Percentiles rank a stretch among this genome's conserved stretches.
These are phyloP conservation scores for Pedionomus torquatus DNA, from an alignment of 2,113 vertebrate species.

Conservation along the genomic window DNA sequence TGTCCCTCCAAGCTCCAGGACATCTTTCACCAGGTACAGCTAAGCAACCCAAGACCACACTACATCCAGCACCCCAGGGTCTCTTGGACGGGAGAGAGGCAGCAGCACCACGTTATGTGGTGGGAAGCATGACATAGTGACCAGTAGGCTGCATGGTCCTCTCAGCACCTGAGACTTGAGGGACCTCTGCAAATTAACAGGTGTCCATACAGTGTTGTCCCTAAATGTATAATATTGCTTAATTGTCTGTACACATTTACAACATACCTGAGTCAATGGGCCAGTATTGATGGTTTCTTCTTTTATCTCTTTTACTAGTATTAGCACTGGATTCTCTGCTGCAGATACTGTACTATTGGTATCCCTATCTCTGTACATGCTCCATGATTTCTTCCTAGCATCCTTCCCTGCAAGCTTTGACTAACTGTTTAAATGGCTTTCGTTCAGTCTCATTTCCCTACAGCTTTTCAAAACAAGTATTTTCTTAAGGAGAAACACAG, in stretches of 20 bases:
- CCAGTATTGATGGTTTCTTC: neutral
- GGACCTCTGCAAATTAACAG: neutral
- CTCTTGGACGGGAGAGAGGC: neutral
- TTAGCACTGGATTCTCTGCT: neutral
- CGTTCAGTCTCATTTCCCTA: neutral
- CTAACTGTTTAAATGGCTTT: neutral
- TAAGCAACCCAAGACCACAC: neutral
- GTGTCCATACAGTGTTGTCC: neutral
- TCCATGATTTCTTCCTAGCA: neutral
- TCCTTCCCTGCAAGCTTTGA: neutral
- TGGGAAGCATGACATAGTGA: neutral
- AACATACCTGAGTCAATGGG: neutral
- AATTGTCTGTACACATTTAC: neutral
- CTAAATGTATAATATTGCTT: neutral
- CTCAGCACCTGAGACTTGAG: neutral
- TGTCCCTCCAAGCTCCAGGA: neutral
- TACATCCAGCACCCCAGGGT: neutral
- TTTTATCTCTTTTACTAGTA: neutral
- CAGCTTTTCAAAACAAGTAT: neutral
- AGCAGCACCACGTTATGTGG: neutral
- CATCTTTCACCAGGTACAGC: neutral
- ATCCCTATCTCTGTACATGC: neutral
- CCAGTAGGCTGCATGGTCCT: neutral
- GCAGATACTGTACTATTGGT: neutral
- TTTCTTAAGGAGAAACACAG: neutral